Conservation (phyloP, 2,113 vertebrate genomes). For the Tylochromis polylepis region DNA sequence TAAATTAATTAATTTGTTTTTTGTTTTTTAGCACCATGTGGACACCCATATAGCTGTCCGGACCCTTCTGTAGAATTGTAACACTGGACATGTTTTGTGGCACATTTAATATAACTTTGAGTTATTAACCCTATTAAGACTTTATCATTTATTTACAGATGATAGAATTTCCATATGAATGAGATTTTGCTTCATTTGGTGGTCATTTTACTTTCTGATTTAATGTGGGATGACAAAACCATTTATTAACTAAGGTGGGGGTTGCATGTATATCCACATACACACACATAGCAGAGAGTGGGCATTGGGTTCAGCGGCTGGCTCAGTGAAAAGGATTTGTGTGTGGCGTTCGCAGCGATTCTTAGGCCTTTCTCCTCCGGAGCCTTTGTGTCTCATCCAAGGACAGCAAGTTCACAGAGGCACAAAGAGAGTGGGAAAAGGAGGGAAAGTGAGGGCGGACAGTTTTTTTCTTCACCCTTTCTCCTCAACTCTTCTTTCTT, state of each 20-base stretch:
- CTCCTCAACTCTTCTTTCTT: constrained; percentile 28
- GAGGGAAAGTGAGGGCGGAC: constrained; percentile 54
- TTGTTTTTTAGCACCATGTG: background rate
- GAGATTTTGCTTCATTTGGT: background rate
- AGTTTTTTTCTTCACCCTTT: background rate
- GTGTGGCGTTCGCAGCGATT: constrained; percentile 46
- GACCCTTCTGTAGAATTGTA: background rate
- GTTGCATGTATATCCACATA: background rate
- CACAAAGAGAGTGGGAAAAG: constrained; percentile 59
- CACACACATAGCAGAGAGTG: constrained; percentile 18
- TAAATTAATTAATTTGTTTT: rapidly evolving
- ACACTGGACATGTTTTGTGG: background rate
- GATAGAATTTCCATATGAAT: background rate
- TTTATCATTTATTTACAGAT: background rate
- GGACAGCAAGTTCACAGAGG: constrained; percentile 59
- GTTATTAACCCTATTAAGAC: background rate
- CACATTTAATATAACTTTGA: background rate
- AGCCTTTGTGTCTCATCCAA: constrained; percentile 67
- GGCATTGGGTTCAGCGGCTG: constrained; percentile 5
- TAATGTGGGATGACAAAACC: constrained; percentile 25
- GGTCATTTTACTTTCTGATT: constrained; percentile 11
- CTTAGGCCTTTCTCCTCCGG: constrained; percentile 51
- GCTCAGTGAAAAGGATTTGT: constrained; percentile 50
- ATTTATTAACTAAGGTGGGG: constrained; percentile 22
- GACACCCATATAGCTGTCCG: background rate